Base-by-base conservation (phyloP, 1,140 invertebrate species). In the Aculops lycopersici region DNA sequence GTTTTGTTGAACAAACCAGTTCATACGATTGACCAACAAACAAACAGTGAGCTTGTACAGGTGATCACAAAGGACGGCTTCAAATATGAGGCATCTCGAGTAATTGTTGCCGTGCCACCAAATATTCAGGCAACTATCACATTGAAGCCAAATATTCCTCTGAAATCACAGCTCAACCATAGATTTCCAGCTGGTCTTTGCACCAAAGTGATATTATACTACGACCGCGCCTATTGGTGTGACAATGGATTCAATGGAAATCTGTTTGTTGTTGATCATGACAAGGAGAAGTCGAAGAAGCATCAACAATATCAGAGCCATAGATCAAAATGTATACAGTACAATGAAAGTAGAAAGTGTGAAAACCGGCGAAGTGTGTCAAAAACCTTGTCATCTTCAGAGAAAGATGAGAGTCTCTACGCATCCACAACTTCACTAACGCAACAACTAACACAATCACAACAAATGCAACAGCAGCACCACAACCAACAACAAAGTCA, bases 151-250 rank as follows among this genome's bases (percentile, higher is more conserved):
- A 24, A 48, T 24, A 40, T 57, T 4, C 50, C 52, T 0, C 40
- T 45, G 4, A 46, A 50, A n/a, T 46, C 46, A 21, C 54, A 57
- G 43, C 46, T 57, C 12, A 48, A 51, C 12, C 53, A 54, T 43
- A 38, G 54, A 21, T 43, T 55, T 8, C 52, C 53, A 0, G 54
- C 55, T 51, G 55, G 55, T 2, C 40, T 20, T 18, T 39, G 41
- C 12, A 24, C 21, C 17, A 43, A 43, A 41, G 39, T 37, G 14
- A 21, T 31, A 14, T 21, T 43, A 5, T 43, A 43, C 18, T 43
- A 43, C 18, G 40, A 43, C 39, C 16, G 31, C 8, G 19, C 42
- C 21, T 41, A 16, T 17, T 41, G 35, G 21, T 13, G 20, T 13
- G 35, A 1, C 1, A 41, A 41, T n/a, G 15, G 20, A 14, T n/a